These are phyloP conservation scores for Myotis planiceps DNA, from an alignment of 2,797 vertebrate genomes.

Conservation along the genomic window DNA sequence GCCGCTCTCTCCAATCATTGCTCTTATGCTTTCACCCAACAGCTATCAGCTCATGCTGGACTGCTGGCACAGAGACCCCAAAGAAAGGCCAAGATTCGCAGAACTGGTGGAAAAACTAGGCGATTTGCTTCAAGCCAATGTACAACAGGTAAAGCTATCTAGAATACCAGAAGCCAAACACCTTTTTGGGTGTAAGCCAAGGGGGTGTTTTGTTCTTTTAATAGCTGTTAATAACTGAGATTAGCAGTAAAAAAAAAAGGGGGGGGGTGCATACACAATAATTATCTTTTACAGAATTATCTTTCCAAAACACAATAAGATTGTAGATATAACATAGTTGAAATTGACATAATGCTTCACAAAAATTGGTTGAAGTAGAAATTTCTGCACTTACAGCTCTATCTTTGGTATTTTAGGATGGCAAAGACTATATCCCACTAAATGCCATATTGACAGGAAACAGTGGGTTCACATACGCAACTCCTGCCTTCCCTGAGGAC, in stretches of 20 bases:
- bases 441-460: conserved; percentile 84
- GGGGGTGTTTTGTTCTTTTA: background rate
- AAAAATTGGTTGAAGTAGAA: background rate
- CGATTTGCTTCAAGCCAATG: conserved; percentile 93
- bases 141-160: conserved; percentile 90
- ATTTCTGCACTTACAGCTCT: background rate
- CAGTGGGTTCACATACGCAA: conserved; percentile 71
- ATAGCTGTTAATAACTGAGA: background rate
- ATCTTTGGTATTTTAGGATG: conserved; percentile 87
- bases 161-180: background rate
- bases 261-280: background rate
- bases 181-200: background rate
- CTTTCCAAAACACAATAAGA: background rate
- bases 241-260: background rate
- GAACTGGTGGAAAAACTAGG: conserved; percentile 93
- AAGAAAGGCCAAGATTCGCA: conserved; percentile 92
- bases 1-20: background rate
- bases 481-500: conserved; percentile 65
- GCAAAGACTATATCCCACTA: conserved; percentile 96
- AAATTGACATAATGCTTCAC: background rate
- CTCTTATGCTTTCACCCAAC: conserved; percentile 42
- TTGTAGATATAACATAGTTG: background rate
- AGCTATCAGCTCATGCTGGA: conserved; percentile 96
- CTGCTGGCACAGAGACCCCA: conserved; percentile 93
- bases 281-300: background rate